Evolutionary conservation across 2,113 vertebrate genomes (phyloP).

Genomic region (Phycodurus eques): DNA sequence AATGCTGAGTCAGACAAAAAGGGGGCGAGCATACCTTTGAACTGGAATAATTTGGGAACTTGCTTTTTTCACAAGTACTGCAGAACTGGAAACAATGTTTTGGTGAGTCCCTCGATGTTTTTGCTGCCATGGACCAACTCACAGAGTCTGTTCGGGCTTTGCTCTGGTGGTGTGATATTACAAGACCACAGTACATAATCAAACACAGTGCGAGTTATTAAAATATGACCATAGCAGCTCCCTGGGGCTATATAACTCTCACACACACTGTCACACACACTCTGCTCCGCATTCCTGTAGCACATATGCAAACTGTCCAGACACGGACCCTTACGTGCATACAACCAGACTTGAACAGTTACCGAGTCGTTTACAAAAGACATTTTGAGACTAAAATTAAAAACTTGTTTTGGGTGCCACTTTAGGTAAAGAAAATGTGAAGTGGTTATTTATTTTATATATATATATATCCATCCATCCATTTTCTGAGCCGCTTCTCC

Average conservation of each 20-base stretch:
- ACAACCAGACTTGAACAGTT: conserved; percentile 27
- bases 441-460: neutral
- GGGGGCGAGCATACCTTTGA: conserved; percentile 66
- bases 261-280: conserved; percentile 41
- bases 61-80: conserved; percentile 71
- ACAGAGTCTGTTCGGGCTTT: conserved; percentile 60
- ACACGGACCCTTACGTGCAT: conserved; percentile 13
- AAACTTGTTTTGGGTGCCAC: neutral
- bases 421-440: neutral
- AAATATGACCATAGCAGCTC: conserved; percentile 71
- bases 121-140: conserved; percentile 48
- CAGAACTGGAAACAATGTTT: conserved; percentile 72
- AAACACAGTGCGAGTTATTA: conserved; percentile 70
- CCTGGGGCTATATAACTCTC: conserved; percentile 57
- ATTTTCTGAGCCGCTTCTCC: too few relatives aligned
- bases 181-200: conserved; percentile 68
- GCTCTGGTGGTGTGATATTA: conserved; percentile 67
- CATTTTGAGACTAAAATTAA: neutral
- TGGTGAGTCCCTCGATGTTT: conserved; percentile 58
- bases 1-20: conserved; percentile 71
- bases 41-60: conserved; percentile 72
- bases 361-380: neutral
- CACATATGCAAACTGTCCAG: conserved; percentile 43
- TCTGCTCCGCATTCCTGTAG: conserved; percentile 48
- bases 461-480: too few relatives aligned